Base-by-base conservation (phyloP, 2,888 invertebrate species). In the Pristionchus entomophagus region DNA sequence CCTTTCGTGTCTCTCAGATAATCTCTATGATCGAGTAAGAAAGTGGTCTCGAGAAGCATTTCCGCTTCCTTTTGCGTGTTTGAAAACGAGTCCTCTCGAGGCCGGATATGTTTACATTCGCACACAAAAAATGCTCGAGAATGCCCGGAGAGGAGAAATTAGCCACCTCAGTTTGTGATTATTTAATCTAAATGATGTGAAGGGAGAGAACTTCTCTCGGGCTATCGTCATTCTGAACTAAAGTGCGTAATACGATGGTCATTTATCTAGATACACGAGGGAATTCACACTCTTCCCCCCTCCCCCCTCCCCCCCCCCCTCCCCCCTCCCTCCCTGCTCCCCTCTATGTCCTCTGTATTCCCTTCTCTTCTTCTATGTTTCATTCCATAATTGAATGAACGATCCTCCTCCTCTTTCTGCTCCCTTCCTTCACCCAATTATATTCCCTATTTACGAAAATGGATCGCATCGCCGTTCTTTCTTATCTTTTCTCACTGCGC, bases 331-430 rank as follows among this genome's bases (percentile, higher is more conserved):
- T 53, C 45, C 53, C 80, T 53, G 53, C 80, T 51, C 62, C 78
- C 80, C 35, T 41, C 35, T 53, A n/a, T 51, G 45, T 29, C 53
- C 56, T 29, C 69, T 32, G 38, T 51, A 19, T 85, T 38, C 19
- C n/a, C 8, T 35, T 2, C 65, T 69, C 35, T 26, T 38, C 22
- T 19, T 38, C 73, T 73, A 65, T 65, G 73, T 73, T 73, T 41
- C 73, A 73, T 73, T 73, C 73, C 22, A 73, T 73, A 73, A 73
- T 73, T 73, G 38, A 73, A 73, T 73, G 73, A 73, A 73, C 73
- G n/a, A 73, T 73, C 41, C n/a, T 45, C 73, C 45, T 73, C 26
- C 26, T 73, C 26, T 17, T 73, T 45, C 65, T 45, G 19, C 38
- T 41, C n/a, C 22, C 35, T 19, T 73, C 73, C 26, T 32, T 73